phyloP scores from a whole-genome alignment of 2,797 vertebrate species.

The Crypturellus tataupa region DNA sequence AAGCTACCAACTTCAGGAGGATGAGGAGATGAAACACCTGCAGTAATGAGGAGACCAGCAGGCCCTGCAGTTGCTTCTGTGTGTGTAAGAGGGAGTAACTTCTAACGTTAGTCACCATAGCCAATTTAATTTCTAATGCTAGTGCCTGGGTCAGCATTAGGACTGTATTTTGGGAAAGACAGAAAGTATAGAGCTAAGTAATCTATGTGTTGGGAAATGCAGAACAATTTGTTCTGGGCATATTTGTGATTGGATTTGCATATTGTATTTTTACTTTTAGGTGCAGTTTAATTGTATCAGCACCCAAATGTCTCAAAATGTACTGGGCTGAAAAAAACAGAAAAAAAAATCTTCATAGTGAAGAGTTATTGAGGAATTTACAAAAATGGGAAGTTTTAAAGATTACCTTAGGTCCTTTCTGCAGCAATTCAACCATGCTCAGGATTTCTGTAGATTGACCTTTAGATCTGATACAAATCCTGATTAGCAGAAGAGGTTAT shows the following conservation, averaged over 20 bases:
- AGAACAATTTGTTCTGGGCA: accelerated
- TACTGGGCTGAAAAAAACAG: neutral
- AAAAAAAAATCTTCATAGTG: neutral
- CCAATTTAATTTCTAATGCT: neutral
- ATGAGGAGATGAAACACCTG: neutral
- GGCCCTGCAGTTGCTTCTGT: neutral
- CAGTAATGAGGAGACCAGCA: neutral
- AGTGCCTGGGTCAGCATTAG: neutral
- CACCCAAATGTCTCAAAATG: neutral
- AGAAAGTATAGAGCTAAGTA: neutral
- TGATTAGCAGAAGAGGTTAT: constrained; percentile 33
- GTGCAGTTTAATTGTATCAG: neutral
- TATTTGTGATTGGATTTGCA: neutral
- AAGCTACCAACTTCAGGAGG: neutral
- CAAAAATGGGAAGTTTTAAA: neutral
- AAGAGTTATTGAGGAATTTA: neutral
- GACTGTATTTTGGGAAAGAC: neutral
- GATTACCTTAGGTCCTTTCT: neutral
- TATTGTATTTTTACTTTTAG: neutral
- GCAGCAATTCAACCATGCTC: neutral
- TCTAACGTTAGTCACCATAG: neutral
- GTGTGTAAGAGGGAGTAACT: too few species aligned
- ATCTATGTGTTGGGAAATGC: neutral
- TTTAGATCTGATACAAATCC: neutral
- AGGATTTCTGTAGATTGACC: neutral